Evolutionary conservation across 2,113 vertebrate genomes (phyloP).

Genomic region (Rhinichthys klamathensis): DNA sequence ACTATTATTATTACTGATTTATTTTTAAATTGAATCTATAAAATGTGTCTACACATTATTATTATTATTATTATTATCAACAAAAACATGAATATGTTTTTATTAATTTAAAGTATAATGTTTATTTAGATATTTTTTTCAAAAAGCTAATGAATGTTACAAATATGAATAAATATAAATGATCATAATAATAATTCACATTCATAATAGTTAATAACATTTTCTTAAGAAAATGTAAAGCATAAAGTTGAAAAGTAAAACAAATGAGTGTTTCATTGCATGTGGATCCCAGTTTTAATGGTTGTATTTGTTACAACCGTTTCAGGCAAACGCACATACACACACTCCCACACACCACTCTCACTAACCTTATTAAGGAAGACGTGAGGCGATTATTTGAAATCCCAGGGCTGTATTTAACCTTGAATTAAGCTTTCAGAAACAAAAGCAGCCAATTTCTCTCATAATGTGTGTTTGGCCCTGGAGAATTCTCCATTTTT

Average conservation of each 20-base stretch:
- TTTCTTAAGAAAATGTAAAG: not conserved
- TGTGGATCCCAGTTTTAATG: not conserved
- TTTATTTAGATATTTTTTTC: not conserved
- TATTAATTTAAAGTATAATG: not conserved
- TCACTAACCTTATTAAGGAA: constrained; percentile 22
- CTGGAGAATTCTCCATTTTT: constrained; percentile 34
- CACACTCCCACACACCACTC: not conserved
- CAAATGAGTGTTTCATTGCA: not conserved
- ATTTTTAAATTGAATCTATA: too few relatives aligned
- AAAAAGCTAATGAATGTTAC: too few relatives aligned
- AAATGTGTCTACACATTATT: too few relatives aligned
- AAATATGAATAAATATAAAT: not conserved
- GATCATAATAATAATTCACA: not conserved
- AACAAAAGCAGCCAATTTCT: constrained; percentile 35
- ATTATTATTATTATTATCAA: too few relatives aligned
- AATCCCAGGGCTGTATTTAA: constrained; percentile 40
- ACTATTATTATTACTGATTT: too few relatives aligned
- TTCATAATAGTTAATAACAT: not conserved
- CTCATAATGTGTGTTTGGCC: constrained; percentile 31
- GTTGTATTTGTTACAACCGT: not conserved
- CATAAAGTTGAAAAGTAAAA: not conserved
- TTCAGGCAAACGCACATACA: not conserved
- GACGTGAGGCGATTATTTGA: not conserved
- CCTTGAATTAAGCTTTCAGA: constrained; percentile 36
- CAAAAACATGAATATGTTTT: not conserved